Conservation (phyloP, 1,140 invertebrate genomes). For the Lasioglossum albipes region DNA sequence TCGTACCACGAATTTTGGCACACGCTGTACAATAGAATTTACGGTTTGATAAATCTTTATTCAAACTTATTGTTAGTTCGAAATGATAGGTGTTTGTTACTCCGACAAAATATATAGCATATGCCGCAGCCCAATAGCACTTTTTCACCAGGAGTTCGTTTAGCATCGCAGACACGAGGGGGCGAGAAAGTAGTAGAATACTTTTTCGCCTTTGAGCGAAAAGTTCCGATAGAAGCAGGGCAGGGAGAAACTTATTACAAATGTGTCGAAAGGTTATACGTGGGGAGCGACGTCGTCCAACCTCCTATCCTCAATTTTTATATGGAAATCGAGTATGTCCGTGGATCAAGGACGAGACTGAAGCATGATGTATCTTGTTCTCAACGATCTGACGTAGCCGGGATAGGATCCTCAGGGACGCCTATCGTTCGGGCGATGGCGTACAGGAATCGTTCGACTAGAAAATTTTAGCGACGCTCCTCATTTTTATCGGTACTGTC, state of each 20-base stretch:
- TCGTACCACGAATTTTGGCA: no score
- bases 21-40: no score
- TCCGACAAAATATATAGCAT: no score
- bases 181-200: not conserved
- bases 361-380: constrained; percentile 49
- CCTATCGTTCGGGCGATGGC: constrained; percentile 13
- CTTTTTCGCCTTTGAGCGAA: not conserved
- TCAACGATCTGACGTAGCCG: constrained; percentile 41
- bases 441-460: constrained; percentile 29
- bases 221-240: not conserved
- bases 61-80: no score
- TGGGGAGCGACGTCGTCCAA: constrained; percentile 15
- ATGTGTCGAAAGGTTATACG: constrained; percentile 32
- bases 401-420: constrained; percentile 30
- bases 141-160: constrained; percentile 1
- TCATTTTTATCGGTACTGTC: not conserved
- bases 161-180: not conserved
- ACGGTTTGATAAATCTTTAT: no score
- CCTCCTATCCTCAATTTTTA: constrained; percentile 56
- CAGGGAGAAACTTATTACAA: constrained; percentile 53
- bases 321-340: constrained; percentile 58
- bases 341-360: constrained; percentile 19
- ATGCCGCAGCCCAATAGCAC: not conserved
- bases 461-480: constrained; percentile 35
- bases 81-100: no score